phyloP scores from a whole-genome alignment of 2,113 vertebrate genomes.

The Micronycteris hirsuta region DNA sequence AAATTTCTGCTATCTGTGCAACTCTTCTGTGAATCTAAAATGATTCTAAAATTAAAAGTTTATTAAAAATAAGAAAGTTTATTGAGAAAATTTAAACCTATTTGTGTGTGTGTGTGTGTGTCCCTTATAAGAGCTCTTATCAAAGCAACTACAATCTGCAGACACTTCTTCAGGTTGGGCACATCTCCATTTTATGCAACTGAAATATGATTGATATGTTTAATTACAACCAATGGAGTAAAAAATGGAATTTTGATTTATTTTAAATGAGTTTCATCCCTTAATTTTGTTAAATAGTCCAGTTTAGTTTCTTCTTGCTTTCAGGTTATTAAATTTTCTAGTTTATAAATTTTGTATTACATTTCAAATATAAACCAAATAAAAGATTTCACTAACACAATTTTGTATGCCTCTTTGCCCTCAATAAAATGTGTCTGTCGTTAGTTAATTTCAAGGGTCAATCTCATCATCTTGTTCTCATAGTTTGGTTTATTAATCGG shows the following conservation, averaged over 20 bases:
- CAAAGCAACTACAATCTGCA: background rate
- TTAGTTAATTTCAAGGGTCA: background rate
- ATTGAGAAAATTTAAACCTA: background rate
- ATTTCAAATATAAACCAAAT: slow-evolving; percentile 45
- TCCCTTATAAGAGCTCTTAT: background rate
- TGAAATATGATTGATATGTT: background rate
- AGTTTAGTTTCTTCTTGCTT: background rate
- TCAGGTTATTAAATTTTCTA: background rate
- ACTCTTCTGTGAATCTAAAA: background rate
- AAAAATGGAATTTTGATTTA: background rate
- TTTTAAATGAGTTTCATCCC: background rate
- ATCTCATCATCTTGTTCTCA: background rate
- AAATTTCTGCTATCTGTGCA: background rate
- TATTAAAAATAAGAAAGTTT: background rate
- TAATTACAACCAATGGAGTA: background rate
- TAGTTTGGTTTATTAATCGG: background rate
- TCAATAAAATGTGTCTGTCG: background rate
- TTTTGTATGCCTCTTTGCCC: background rate
- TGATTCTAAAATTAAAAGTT: background rate
- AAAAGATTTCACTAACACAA: slow-evolving; percentile 27
- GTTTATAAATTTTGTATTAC: slow-evolving; percentile 11
- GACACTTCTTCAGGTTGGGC: background rate
- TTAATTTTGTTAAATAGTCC: background rate
- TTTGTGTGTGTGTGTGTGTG: background rate
- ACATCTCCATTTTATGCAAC: background rate